A percentile compares a stretch with the other conserved stretches of the same genome.
Evolutionary conservation across 2,888 invertebrate genomes (phyloP).

Genomic region (Agrochola lychnidis): DNA sequence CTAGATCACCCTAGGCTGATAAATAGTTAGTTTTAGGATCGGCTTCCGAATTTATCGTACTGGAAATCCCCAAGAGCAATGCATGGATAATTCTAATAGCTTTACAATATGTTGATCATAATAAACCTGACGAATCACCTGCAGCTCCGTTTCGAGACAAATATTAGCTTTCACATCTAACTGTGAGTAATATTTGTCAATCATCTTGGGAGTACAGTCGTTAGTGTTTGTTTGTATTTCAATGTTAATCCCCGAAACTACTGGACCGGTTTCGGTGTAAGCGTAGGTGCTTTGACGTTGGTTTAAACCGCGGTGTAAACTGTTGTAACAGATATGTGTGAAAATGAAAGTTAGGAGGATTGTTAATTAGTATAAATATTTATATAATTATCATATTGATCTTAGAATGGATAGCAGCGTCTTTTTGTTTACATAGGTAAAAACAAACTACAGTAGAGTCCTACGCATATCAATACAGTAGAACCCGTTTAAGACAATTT

Average conservation of each 20-base stretch:
- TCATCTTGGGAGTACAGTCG: slow-evolving; percentile 54
- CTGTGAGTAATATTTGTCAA: slow-evolving; percentile 63
- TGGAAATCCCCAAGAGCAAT: background rate
- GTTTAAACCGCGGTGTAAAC: slow-evolving; percentile 30
- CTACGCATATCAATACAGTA: background rate
- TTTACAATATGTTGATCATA: slow-evolving; percentile 6
- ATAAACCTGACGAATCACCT: slow-evolving; percentile 1
- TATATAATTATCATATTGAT: slow-evolving; percentile 5
- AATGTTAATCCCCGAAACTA: slow-evolving; percentile 64
- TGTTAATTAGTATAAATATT: slow-evolving; percentile 42
- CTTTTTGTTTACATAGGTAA: background rate
- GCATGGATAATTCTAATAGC: background rate
- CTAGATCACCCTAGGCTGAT: background rate
- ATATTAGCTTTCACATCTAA: slow-evolving; percentile 46
- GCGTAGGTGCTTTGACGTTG: slow-evolving; percentile 29
- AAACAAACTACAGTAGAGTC: background rate
- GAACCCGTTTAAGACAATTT: too few relatives aligned
- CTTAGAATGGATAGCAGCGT: background rate
- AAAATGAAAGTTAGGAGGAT: slow-evolving; percentile 39
- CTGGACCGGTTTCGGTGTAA: slow-evolving; percentile 59
- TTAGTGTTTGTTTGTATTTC: slow-evolving; percentile 55
- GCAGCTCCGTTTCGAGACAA: slow-evolving; percentile 27
- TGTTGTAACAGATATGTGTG: slow-evolving; percentile 50
- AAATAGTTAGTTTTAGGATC: background rate
- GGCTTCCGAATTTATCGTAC: background rate